Percentiles rank a stretch among this genome's conserved stretches.
phyloP scores from a whole-genome alignment of 2,113 vertebrate species.

The Brienomyrus brachyistius region DNA sequence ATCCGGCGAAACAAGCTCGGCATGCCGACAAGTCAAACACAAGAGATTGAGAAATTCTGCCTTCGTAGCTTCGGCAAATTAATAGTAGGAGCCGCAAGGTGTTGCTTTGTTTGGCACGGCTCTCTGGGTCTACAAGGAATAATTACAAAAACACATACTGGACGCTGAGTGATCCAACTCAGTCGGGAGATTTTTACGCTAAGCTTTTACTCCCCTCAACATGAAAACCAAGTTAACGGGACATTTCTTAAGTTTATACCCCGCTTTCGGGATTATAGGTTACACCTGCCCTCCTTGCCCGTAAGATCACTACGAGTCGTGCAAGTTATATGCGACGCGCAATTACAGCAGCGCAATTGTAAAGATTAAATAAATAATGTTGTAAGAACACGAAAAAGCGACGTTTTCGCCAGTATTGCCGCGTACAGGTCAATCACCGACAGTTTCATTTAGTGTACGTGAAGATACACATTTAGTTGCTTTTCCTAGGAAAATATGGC shows the following conservation, averaged over 20 bases:
- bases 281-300: not conserved
- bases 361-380: not conserved
- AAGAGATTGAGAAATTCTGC: constrained; percentile 36
- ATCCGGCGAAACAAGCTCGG: not conserved
- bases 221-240: not conserved
- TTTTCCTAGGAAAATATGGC: not conserved
- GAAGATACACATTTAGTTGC: not conserved
- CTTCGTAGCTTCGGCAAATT: constrained; percentile 27
- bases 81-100: constrained; percentile 29
- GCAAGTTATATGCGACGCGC: not conserved
- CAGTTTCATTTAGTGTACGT: not conserved
- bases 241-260: not conserved
- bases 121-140: constrained; percentile 26
- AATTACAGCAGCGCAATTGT: not conserved
- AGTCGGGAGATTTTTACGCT: not conserved
- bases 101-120: constrained; percentile 51
- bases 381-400: not conserved
- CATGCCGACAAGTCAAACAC: constrained; percentile 23
- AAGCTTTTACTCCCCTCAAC: not conserved
- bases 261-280: not conserved
- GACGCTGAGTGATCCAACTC: constrained; percentile 3
- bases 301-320: not conserved
- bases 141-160: not conserved
- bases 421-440: not conserved
- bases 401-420: not conserved